Percentiles rank a stretch among this genome's conserved stretches.
These are phyloP conservation scores for Drosophila kepulauana DNA, from an alignment of 1,140 invertebrate species.

Conservation along the genomic window DNA sequence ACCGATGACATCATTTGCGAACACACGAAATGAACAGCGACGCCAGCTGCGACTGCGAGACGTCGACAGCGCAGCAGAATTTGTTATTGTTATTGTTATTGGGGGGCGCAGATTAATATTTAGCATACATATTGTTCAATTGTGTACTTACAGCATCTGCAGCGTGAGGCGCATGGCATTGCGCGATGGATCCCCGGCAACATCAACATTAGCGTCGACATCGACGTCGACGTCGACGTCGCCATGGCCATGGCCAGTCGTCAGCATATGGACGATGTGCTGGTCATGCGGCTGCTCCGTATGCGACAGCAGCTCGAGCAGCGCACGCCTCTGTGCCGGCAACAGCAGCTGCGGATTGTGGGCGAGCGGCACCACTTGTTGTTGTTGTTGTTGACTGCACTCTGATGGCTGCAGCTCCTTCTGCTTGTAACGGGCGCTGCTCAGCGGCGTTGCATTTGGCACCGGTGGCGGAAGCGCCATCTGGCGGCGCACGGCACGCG, in stretches of 20 bases:
- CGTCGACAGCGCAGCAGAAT: not conserved
- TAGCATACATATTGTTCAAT: not conserved
- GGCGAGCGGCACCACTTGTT: slow-evolving; percentile 41
- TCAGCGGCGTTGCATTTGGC: slow-evolving; percentile 34
- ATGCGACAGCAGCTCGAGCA: slow-evolving; percentile 51
- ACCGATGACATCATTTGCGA: slow-evolving; percentile 23
- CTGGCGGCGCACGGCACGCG: no score
- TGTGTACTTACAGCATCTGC: slow-evolving; percentile 66
- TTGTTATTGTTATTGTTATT: not conserved
- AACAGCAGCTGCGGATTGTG: slow-evolving; percentile 52
- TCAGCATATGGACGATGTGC: slow-evolving; percentile 47
- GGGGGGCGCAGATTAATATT: not conserved
- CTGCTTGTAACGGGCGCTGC: slow-evolving; percentile 40
- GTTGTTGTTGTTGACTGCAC: not conserved
- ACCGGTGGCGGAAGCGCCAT: no score
- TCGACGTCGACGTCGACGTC: not conserved
- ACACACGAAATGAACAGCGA: not conserved
- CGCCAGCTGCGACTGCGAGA: not conserved
- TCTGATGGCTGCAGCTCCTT: not conserved
- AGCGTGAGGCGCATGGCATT: slow-evolving; percentile 39
- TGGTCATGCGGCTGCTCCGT: slow-evolving; percentile 11
- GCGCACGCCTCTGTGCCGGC: slow-evolving; percentile 41
- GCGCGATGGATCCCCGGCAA: slow-evolving; percentile 13
- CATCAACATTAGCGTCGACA: not conserved
- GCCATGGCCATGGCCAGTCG: not conserved